phyloP scores from a whole-genome alignment of 1,140 invertebrate species.

The Propsilocerus akamusi region DNA sequence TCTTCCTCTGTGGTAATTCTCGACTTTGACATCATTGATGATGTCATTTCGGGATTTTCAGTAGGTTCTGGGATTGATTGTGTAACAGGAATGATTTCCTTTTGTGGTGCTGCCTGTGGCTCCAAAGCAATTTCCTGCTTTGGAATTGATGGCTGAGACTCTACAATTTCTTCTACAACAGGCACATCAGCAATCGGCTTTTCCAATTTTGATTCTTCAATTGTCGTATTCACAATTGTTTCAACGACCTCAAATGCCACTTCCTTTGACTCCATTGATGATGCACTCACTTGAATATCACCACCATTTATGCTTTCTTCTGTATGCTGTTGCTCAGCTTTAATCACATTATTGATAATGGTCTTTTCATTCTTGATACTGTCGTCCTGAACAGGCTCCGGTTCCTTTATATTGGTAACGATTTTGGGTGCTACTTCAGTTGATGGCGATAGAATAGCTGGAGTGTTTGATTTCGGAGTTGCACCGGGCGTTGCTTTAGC shows the following conservation, averaged over 20 bases:
- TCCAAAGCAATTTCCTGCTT: neutral
- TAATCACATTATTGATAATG: neutral
- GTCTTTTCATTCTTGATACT: slow-evolving; percentile 22
- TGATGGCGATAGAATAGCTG: slow-evolving; percentile 18
- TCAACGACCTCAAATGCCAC: neutral
- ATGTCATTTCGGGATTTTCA: slow-evolving; percentile 17
- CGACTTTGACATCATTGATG: slow-evolving; percentile 46
- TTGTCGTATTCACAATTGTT: neutral
- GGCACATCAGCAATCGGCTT: no score
- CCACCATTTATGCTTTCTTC: slow-evolving; percentile 8
- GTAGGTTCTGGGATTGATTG: neutral
- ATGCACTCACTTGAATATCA: slow-evolving; percentile 1
- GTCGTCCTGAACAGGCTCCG: slow-evolving; percentile 7
- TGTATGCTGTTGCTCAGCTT: neutral
- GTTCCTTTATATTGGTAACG: slow-evolving; percentile 10
- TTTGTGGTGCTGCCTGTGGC: neutral
- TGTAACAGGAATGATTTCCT: neutral
- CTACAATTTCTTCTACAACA: neutral
- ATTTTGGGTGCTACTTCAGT: slow-evolving; percentile 19
- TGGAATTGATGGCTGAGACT: neutral
- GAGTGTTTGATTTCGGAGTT: slow-evolving; percentile 18
- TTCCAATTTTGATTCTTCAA: no score
- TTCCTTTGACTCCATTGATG: neutral
- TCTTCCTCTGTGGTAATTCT: slow-evolving; percentile 71
- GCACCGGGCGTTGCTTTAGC: neutral